Percentiles rank a stretch among this genome's conserved stretches.
These are phyloP conservation scores for Mythimna pallens DNA, from an alignment of 2,888 invertebrate genomes.

Conservation along the genomic window DNA sequence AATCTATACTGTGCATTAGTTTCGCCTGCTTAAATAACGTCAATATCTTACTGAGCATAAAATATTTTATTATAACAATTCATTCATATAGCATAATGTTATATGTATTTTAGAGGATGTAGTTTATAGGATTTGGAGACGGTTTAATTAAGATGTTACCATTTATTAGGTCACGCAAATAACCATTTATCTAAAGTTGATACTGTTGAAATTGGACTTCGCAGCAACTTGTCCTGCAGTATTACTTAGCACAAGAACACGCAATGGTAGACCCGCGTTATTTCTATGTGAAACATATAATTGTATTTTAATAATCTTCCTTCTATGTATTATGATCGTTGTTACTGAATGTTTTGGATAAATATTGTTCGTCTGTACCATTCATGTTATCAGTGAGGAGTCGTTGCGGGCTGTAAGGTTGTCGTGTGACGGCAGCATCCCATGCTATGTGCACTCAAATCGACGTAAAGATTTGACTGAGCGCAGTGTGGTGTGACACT, in stretches of 20 bases:
- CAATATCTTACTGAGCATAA: slow-evolving; percentile 59
- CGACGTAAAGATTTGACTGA: slow-evolving; percentile 84
- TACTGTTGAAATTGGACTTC: slow-evolving; percentile 63
- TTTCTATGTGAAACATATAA: slow-evolving; percentile 63
- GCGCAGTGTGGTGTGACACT: slow-evolving; percentile 81
- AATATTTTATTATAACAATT: slow-evolving; percentile 88
- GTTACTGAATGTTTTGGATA: slow-evolving; percentile 72
- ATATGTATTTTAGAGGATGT: slow-evolving; percentile 80
- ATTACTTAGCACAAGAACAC: slow-evolving; percentile 75
- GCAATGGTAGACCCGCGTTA: slow-evolving; percentile 69
- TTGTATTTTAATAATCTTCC: slow-evolving; percentile 67
- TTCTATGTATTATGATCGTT: slow-evolving; percentile 71
- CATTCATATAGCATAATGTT: slow-evolving; percentile 81
- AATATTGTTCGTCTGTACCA: slow-evolving; percentile 68
- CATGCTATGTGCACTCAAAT: slow-evolving; percentile 85
- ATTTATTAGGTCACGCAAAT: slow-evolving; percentile 73
- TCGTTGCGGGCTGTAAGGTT: slow-evolving; percentile 76
- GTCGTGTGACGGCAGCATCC: slow-evolving; percentile 84
- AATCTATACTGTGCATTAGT: slow-evolving; percentile 80
- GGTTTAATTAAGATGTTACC: slow-evolving; percentile 81
- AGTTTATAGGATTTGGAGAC: slow-evolving; percentile 84
- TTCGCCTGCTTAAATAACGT: slow-evolving; percentile 80
- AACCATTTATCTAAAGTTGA: slow-evolving; percentile 61
- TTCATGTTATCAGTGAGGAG: slow-evolving; percentile 71
- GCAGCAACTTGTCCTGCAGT: slow-evolving; percentile 66